Percentiles rank a stretch among this genome's conserved stretches.
phyloP scores from a whole-genome alignment of 2,888 invertebrate genomes.

The Dryocosmus kuriphilus region DNA sequence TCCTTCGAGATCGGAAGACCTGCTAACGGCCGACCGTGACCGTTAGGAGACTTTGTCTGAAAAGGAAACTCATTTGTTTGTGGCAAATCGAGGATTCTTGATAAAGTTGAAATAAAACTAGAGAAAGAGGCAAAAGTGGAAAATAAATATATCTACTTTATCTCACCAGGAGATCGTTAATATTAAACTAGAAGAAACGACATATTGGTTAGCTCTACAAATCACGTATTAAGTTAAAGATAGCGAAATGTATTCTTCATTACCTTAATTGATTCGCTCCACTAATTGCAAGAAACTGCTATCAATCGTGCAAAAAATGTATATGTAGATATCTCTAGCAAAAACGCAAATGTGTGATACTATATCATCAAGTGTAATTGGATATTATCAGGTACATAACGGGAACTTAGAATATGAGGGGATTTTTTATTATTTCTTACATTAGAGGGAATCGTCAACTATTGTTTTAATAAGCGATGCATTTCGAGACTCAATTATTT shows the following conservation, averaged over 20 bases:
- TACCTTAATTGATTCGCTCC: not conserved
- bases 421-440: too few relatives aligned
- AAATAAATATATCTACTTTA: constrained; percentile 17
- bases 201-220: constrained; percentile 1
- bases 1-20: constrained; percentile 65
- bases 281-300: not conserved
- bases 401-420: too few relatives aligned
- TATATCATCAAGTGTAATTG: too few relatives aligned
- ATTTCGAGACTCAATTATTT: too few relatives aligned
- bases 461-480: too few relatives aligned
- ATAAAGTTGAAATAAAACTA: constrained; percentile 28
- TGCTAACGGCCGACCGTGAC: constrained; percentile 72
- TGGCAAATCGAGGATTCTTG: constrained; percentile 15
- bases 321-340: too few relatives aligned
- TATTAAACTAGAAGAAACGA: not conserved
- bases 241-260: not conserved
- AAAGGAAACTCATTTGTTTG: constrained; percentile 20
- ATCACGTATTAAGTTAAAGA: not conserved
- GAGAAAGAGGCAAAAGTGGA: constrained; percentile 39
- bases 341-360: too few relatives aligned
- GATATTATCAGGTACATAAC: too few relatives aligned
- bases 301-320: too few relatives aligned
- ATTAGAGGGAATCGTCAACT: too few relatives aligned
- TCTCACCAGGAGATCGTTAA: constrained; percentile 18
- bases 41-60: constrained; percentile 62